Evolutionary conservation across 2,113 vertebrate genomes (phyloP).

Genomic region (Mirounga angustirostris): DNA sequence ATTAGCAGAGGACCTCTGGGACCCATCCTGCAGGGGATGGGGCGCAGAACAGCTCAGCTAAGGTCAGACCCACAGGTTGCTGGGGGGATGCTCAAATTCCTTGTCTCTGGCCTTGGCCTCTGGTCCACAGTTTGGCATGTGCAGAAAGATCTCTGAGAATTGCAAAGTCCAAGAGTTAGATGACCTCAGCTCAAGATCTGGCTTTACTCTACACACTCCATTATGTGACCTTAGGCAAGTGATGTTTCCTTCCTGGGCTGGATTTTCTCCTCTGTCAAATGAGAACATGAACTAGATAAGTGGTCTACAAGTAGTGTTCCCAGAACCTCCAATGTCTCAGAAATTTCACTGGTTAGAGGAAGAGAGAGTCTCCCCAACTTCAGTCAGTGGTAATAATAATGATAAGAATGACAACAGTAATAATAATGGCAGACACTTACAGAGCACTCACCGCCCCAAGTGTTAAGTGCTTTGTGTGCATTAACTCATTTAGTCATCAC

Average conservation of each 20-base stretch:
- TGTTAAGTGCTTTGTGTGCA: not conserved
- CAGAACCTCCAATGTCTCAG: not conserved
- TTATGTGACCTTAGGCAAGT: not conserved
- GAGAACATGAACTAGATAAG: not conserved
- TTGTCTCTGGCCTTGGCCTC: not conserved
- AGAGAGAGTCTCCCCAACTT: not conserved
- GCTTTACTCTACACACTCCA: not conserved
- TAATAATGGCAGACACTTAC: not conserved
- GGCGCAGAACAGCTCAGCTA: not conserved
- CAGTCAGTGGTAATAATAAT: not conserved
- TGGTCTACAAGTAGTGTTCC: not conserved
- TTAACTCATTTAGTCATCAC: not conserved
- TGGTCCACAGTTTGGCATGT: not conserved
- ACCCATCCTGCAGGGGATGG: not conserved
- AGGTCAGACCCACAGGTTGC: not conserved
- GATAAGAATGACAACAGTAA: not conserved
- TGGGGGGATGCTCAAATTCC: not conserved
- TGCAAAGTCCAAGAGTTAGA: not conserved
- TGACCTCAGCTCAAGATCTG: not conserved
- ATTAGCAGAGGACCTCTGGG: not conserved
- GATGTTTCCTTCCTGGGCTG: not conserved
- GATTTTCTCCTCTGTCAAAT: not conserved
- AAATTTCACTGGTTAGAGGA: not conserved
- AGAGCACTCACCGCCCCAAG: not conserved
- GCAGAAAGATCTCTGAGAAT: not conserved